Evolutionary conservation across 2,113 vertebrate species (phyloP).

Genomic region (Nibea albiflora): DNA sequence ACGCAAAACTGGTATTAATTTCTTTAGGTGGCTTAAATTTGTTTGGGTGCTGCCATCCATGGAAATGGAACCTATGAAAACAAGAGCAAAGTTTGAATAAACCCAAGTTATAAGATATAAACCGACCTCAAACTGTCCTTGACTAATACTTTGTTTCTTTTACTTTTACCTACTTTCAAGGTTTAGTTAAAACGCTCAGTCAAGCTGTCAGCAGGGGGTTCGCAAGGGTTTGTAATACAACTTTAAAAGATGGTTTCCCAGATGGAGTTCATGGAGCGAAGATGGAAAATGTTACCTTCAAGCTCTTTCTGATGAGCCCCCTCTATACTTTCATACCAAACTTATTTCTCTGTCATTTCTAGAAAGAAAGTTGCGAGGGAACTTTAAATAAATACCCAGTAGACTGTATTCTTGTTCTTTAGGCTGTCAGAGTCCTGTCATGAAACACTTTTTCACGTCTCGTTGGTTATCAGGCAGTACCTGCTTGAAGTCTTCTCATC

Average conservation of each 20-base stretch:
- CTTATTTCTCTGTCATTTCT: slow-evolving; percentile 17
- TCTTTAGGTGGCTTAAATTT: no score
- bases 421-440: slow-evolving; percentile 36
- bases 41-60: no score
- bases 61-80: not conserved
- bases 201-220: not conserved
- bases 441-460: slow-evolving; percentile 23
- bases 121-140: slow-evolving; percentile 30
- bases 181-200: slow-evolving; percentile 29
- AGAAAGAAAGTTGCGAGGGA: slow-evolving; percentile 11
- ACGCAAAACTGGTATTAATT: no score
- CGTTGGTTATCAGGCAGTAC: slow-evolving; percentile 24
- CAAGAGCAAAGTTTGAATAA: not conserved
- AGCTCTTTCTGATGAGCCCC: not conserved
- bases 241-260: slow-evolving; percentile 41
- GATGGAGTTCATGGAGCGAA: slow-evolving; percentile 38
- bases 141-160: slow-evolving; percentile 8
- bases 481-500: slow-evolving; percentile 22
- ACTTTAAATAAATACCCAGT: slow-evolving; percentile 41
- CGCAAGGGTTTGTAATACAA: slow-evolving; percentile 29
- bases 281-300: slow-evolving; percentile 27
- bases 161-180: slow-evolving; percentile 13
- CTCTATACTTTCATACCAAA: slow-evolving; percentile 28
- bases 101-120: not conserved
- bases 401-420: slow-evolving; percentile 28